phyloP scores from a whole-genome alignment of 2,113 vertebrate genomes.

The Anser brachyrhynchus region DNA sequence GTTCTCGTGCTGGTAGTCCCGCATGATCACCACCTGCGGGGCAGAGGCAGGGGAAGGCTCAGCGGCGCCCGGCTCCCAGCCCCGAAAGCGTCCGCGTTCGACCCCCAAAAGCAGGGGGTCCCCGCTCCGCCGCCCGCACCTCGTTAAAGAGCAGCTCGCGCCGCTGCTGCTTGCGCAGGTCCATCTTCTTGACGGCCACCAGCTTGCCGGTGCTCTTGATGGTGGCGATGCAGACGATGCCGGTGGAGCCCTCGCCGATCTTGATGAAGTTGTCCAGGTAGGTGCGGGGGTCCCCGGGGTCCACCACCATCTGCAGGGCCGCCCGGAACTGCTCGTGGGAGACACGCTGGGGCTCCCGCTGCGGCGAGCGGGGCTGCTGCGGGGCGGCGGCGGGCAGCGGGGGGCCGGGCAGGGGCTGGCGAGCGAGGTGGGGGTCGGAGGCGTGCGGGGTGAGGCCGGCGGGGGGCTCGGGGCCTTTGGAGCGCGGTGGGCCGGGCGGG shows the following conservation, averaged over 20 bases:
- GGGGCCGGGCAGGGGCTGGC: neutral
- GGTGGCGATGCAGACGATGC: constrained; percentile 92
- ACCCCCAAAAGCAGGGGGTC: neutral
- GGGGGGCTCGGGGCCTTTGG: constrained; percentile 73
- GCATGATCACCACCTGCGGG: constrained; percentile 93
- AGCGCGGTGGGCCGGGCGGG: constrained; percentile 53
- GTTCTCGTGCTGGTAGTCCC: constrained; percentile 96
- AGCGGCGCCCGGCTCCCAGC: neutral
- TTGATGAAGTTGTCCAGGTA: constrained; percentile 97
- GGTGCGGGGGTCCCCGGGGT: constrained; percentile 88
- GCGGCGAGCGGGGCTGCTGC: constrained; percentile 76
- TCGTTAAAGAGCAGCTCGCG: constrained; percentile 94
- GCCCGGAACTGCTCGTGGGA: constrained; percentile 95
- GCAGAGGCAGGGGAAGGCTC: neutral
- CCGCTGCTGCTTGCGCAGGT: constrained; percentile 93
- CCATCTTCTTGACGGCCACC: constrained; percentile 97
- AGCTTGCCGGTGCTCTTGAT: constrained; percentile 87
- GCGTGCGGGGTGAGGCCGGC: constrained; percentile 70
- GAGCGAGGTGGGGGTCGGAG: constrained; percentile 60
- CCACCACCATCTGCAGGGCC: constrained; percentile 92
- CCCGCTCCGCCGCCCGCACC: constrained; percentile 61
- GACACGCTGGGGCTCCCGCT: constrained; percentile 89
- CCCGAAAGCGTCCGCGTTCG: neutral
- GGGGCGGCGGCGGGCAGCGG: neutral
- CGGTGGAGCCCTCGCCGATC: constrained; percentile 94